Percentiles rank a stretch among this genome's conserved stretches.
Evolutionary conservation across 2,113 vertebrate species (phyloP).

Genomic region (Monarcha castaneiventris): DNA sequence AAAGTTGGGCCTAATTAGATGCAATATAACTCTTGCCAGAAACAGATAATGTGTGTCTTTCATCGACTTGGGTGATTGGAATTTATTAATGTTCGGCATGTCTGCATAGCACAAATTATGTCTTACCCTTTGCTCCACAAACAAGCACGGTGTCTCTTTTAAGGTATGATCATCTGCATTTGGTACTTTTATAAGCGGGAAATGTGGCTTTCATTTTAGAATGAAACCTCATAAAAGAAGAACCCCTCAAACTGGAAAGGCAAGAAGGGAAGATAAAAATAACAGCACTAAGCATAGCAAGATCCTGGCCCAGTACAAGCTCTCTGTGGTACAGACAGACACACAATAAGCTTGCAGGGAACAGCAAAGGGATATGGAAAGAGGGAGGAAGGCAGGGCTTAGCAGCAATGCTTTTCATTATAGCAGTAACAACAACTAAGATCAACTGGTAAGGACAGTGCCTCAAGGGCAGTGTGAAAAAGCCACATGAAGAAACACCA

Average conservation of each 20-base stretch:
- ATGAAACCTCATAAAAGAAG: background rate
- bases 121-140: background rate
- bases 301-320: background rate
- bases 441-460: background rate
- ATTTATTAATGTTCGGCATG: background rate
- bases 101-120: background rate
- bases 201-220: background rate
- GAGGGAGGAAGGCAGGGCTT: background rate
- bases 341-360: background rate
- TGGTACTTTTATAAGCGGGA: background rate
- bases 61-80: slow-evolving; percentile 1
- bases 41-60: slow-evolving; percentile 32
- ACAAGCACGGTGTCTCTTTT: background rate
- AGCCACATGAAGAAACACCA: slow-evolving; percentile 5
- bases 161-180: background rate
- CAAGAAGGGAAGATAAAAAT: background rate
- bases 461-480: slow-evolving; percentile 10
- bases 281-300: background rate
- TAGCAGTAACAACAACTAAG: background rate
- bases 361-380: background rate
- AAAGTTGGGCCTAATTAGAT: slow-evolving; percentile 20
- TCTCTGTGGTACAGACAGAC: background rate
- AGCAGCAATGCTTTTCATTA: slow-evolving; percentile 42
- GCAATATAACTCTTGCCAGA: slow-evolving; percentile 38
- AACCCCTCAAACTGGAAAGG: background rate